Evolutionary conservation across 2,797 vertebrate genomes (phyloP), one percentile per base, ranked within the genome.

Genomic region (Anguilla megastoma): DNA sequence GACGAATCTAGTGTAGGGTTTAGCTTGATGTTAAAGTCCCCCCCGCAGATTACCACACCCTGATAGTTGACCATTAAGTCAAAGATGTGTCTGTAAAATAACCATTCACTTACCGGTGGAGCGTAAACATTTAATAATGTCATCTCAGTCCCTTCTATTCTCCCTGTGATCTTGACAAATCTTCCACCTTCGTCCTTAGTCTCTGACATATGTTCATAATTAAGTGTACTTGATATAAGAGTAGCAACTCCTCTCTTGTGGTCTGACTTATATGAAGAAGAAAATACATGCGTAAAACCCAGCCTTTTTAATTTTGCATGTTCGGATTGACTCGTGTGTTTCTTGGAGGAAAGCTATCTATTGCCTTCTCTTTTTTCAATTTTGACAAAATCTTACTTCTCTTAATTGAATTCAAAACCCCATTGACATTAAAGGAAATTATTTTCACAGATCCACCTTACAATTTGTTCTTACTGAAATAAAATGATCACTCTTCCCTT

Each of bases 321-420:
- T 33, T 92, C 90, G 0, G 33, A 24, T 0, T 89, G 52, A 8
- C 7, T 84, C 0, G 89, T 69, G 0, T 89, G 90, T 0, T 30
- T 91, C 89, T 2, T 91, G 87, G 0, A 91, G 18, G 4, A 88
- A 63, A 1, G 87, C 87, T 24, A 91, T 79, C 87, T 92, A 10
- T 41, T 52, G 9, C 50, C 9, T 52, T 52, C 6, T 52, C 50
- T 52, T 52, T 52, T 10, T 52, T 9, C 1, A 52, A 52, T 10
- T 52, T 10, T 52, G 50, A 89, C 0, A 91, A 3, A 0, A 85
- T 88, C n/a, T 88, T 87, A 9, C 80, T 1, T 4, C 90, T 88
- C 3, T 88, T 92, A 54, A 88, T 0, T 27, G 84, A 87, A 76
- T 71, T 89, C 12, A 74, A 85, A 66, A 84, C 7, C 0, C 88